Base-by-base conservation (phyloP, 1,140 invertebrate genomes). In the Laupala kohalensis region DNA sequence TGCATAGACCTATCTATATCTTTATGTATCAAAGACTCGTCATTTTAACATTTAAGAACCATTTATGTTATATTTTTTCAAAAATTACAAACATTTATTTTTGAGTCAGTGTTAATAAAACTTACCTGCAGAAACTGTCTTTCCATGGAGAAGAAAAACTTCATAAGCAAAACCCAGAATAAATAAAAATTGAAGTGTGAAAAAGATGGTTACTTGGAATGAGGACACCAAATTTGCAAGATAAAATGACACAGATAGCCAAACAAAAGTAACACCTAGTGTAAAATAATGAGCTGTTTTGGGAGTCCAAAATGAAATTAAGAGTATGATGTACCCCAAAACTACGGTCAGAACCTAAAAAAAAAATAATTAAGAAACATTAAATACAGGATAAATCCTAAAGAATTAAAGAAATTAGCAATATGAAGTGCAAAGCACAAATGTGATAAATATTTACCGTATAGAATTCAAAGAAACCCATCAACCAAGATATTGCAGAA, bases 401-500 rank as follows among this genome's bases (percentile, higher is more conserved):
- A n/a, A n/a, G n/a, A n/a, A n/a, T n/a, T n/a, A n/a, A n/a, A n/a
- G n/a, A n/a, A n/a, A n/a, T n/a, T n/a, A n/a, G n/a, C n/a, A n/a
- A n/a, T n/a, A n/a, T n/a, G n/a, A n/a, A n/a, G n/a, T n/a, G n/a
- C n/a, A n/a, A n/a, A n/a, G n/a, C n/a, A n/a, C n/a, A n/a, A n/a
- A n/a, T n/a, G n/a, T n/a, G n/a, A n/a, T n/a, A 2, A 53, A 53
- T 19, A 73, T 76, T 74, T 78, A 85, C 84, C 76, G 78, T 75
- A 70, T 79, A 81, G n/a, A 81, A 78, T 72, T 82, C 84, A 25
- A 84, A 81, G 19, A 77, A 78, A 24, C 78, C 78, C 67, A 86
- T 81, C 15, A 84, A 77, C 29, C 81, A 78, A 5, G 77, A 77
- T 37, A 84, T 78, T 6, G 83, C 71, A 0, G 74, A 69, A 72